Base-by-base conservation (phyloP, 2,888 invertebrate genomes). In the Lissonota sp. region DNA sequence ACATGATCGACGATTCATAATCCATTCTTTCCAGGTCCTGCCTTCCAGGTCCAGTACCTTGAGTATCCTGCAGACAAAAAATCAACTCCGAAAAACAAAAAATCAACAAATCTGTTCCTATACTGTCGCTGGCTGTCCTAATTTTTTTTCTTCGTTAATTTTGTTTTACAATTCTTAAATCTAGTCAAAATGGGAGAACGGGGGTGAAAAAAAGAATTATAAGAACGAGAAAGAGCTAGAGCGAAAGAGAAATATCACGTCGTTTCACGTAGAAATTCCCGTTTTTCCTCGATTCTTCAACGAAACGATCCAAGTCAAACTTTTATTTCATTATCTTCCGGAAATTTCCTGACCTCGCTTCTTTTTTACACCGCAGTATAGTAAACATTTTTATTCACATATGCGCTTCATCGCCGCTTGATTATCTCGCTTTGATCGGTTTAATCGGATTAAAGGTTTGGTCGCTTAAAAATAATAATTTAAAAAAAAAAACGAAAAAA, bases 11-110 rank as follows among this genome's bases (percentile, higher is more conserved):
- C 87, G 87, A 85, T 87, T 89, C 88, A 90, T 92, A 92, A 91
- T 91, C 92, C 92, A 92, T 92, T 92, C 87, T 92, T 92, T 92
- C 92, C 92, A 92, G 92, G 92, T 92, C 92, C 91, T 92, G 92
- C 87, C 86, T 90, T 92, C 92, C 91, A 92, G 92, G 92, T 89
- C 91, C 91, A 91, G 91, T 89, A 89, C 90, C 90, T 86, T 87
- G 89, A 90, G 90, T 87, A 90, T 91, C 91, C 91, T 91, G 91
- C 91, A 91, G 91, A n/a, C n/a, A 91, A 76, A 26, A 73, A 62
- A 86, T 89, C 88, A 88, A 90, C 90, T 91, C 90, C 90, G 91
- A 86, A 90, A 89, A 58, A 80, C 60, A 74, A 46, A 58, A 75
- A 75, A 67, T 14, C 53, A 16, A 53, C 44, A 44, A 53, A 89